These are phyloP conservation scores for Lasioglossum villosulum DNA, from an alignment of 2,888 invertebrate genomes.

Conservation along the genomic window DNA sequence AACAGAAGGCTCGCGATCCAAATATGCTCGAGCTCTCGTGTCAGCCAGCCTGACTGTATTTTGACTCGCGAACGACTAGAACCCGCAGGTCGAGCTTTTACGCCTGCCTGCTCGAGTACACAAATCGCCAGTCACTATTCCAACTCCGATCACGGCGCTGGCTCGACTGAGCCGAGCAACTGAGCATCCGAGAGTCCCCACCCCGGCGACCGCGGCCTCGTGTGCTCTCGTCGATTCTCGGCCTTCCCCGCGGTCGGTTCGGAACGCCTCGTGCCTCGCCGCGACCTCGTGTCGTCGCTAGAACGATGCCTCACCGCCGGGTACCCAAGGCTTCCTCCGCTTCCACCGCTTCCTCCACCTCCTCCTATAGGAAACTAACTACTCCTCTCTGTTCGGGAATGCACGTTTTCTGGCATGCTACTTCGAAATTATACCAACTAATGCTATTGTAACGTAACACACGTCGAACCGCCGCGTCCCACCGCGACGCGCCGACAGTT, in stretches of 20 bases:
- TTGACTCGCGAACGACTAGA: constrained; percentile 59
- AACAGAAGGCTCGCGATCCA: constrained; percentile 24
- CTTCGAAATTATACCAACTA: constrained; percentile 62
- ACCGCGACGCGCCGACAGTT: background rate
- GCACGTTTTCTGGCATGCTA: constrained; percentile 53
- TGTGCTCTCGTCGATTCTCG: constrained; percentile 64
- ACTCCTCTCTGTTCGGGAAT: constrained; percentile 32
- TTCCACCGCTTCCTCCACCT: background rate
- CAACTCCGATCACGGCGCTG: constrained; percentile 81
- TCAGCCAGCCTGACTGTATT: constrained; percentile 52
- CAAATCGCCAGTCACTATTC: constrained; percentile 72
- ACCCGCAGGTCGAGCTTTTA: constrained; percentile 44
- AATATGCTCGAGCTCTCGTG: constrained; percentile 32
- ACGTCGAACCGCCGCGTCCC: background rate
- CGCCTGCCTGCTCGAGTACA: constrained; percentile 48
- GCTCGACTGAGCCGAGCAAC: constrained; percentile 80
- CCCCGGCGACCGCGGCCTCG: constrained; percentile 60
- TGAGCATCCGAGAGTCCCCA: constrained; percentile 67
- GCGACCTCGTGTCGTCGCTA: constrained; percentile 69
- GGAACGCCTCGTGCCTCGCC: constrained; percentile 55
- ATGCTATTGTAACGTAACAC: constrained; percentile 19
- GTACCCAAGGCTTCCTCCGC: constrained; percentile 60
- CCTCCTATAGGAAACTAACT: constrained; percentile 57
- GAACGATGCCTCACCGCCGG: constrained; percentile 60
- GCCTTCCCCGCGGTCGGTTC: constrained; percentile 57